Percentiles rank a stretch among this genome's conserved stretches.
Evolutionary conservation across 2,888 invertebrate species (phyloP).

Genomic region (Andrena trimmerana): DNA sequence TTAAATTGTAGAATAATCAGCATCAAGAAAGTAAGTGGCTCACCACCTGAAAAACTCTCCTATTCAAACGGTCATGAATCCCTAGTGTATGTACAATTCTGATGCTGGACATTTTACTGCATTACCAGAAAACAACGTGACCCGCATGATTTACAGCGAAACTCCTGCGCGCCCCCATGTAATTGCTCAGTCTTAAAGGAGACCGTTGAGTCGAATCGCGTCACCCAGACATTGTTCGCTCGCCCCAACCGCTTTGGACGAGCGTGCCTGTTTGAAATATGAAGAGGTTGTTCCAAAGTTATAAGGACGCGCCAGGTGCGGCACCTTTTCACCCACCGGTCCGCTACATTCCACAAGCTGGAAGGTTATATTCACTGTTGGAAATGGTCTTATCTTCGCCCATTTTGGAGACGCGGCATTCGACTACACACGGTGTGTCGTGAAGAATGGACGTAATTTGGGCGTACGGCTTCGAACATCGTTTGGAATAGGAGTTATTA

Average conservation of each 20-base stretch:
- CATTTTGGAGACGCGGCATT: constrained; percentile 43
- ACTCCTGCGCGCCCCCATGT: background rate
- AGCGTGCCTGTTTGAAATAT: constrained; percentile 68
- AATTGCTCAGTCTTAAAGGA: constrained; percentile 21
- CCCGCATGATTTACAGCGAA: constrained; percentile 25
- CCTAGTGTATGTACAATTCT: too few species aligned
- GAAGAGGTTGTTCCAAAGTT: constrained; percentile 71
- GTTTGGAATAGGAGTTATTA: background rate
- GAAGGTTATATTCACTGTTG: constrained; percentile 43
- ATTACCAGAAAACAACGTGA: constrained; percentile 21
- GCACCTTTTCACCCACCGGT: constrained; percentile 52
- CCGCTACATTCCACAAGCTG: constrained; percentile 17
- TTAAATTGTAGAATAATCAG: too few species aligned
- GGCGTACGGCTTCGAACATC: constrained; percentile 15
- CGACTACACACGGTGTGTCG: constrained; percentile 22
- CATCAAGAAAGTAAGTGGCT: too few species aligned
- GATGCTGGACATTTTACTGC: too few species aligned
- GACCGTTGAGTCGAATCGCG: constrained; percentile 33
- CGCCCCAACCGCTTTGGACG: constrained; percentile 16
- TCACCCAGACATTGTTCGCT: constrained; percentile 11
- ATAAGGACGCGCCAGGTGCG: constrained; percentile 68
- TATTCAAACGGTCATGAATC: too few species aligned
- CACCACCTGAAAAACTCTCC: too few species aligned
- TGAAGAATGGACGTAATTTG: constrained; percentile 34
- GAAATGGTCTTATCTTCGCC: constrained; percentile 48